These are phyloP conservation scores for Rousettus madagascariensis DNA, from an alignment of 2,797 vertebrate species.

Conservation along the genomic window DNA sequence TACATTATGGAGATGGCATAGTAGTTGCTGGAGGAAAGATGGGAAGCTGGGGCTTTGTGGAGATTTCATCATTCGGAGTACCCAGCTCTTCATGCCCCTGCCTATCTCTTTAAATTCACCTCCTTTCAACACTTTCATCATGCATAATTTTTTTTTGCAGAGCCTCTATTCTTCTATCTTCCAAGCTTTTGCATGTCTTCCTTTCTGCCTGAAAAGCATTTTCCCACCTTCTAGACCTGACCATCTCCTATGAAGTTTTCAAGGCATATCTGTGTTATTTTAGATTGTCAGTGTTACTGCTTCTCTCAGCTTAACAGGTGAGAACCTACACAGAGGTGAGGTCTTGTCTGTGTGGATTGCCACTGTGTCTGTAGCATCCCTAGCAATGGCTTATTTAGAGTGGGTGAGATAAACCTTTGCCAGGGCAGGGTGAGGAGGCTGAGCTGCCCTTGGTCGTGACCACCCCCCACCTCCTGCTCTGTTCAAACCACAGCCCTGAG, in stretches of 20 bases:
- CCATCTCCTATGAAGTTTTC: not conserved
- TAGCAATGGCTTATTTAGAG: not conserved
- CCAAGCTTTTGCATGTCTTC: not conserved
- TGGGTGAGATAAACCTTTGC: not conserved
- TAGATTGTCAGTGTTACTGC: not conserved
- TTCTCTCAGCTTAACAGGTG: not conserved
- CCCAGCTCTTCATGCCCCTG: fast-evolving
- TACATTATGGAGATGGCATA: not conserved
- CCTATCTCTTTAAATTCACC: not conserved
- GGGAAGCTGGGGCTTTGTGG: not conserved
- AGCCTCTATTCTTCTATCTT: not conserved
- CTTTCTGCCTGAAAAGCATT: not conserved
- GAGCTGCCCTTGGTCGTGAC: not conserved
- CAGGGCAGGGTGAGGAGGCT: not conserved
- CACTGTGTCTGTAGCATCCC: not conserved
- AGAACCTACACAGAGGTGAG: not conserved
- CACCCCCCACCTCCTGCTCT: not conserved
- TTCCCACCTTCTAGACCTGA: not conserved
- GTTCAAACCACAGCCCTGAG: not conserved
- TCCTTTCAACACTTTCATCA: not conserved
- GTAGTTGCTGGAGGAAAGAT: not conserved
- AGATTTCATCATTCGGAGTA: not conserved
- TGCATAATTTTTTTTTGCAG: not conserved
- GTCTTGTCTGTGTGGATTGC: not conserved
- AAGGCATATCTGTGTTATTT: not conserved